Conservation (phyloP, 1,140 invertebrate species). For the Bathynomus jamesi region DNA sequence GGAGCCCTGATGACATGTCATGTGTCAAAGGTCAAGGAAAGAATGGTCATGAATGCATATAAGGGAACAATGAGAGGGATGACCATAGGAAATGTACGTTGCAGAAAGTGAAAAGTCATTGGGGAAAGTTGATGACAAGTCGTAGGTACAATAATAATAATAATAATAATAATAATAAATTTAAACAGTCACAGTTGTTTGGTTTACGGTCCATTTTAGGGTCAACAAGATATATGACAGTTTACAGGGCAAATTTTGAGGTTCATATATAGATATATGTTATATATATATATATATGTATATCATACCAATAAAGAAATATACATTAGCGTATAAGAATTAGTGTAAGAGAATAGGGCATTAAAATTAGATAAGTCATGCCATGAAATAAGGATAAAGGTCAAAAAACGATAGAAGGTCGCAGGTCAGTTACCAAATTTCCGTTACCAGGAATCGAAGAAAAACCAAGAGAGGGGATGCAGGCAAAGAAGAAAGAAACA, state of each 20-base stretch:
- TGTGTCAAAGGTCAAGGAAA: neutral
- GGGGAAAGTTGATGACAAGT: no score
- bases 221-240: no score
- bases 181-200: no score
- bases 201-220: no score
- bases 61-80: no score
- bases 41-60: neutral
- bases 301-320: neutral
- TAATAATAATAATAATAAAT: neutral
- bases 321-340: neutral
- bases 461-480: neutral
- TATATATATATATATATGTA: conserved; percentile 4
- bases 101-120: no score
- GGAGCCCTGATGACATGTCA: conserved; percentile 33
- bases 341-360: no score
- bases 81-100: no score
- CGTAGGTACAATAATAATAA: neutral
- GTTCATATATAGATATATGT: neutral
- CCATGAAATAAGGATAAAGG: neutral
- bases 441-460: no score
- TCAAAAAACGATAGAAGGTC: no score
- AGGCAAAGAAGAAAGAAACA: neutral
- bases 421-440: no score
- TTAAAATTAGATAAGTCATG: neutral
- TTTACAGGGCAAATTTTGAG: neutral